Percentiles rank a stretch among this genome's conserved stretches.
Conservation (phyloP, 2,797 vertebrate species). For the Peromyscus aztecus region DNA sequence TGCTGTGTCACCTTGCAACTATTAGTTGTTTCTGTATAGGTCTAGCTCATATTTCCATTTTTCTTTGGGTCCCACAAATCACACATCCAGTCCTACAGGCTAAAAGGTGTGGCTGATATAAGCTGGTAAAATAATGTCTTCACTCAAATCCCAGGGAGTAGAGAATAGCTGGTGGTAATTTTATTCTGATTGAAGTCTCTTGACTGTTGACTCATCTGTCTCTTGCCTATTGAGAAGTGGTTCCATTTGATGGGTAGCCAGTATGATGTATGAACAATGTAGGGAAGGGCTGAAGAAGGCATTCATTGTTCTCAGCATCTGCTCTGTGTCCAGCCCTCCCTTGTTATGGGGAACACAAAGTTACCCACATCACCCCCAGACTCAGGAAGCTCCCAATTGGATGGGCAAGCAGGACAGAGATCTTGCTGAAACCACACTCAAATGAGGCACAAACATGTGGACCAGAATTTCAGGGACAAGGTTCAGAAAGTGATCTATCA, state of each 20-base stretch:
- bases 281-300: neutral
- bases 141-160: neutral
- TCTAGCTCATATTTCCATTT: neutral
- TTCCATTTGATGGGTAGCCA: neutral
- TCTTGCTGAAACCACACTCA: slow-evolving; percentile 1
- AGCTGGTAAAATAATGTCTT: neutral
- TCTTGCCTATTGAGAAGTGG: neutral
- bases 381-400: neutral
- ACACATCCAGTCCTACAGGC: neutral
- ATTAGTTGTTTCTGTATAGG: neutral
- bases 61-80: neutral
- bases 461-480: neutral
- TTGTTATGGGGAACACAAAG: neutral
- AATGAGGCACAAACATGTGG: neutral
- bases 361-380: neutral
- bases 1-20: neutral
- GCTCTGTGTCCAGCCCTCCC: neutral
- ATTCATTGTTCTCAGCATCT: neutral
- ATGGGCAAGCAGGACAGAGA: neutral
- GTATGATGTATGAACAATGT: neutral
- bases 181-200: slow-evolving; percentile 22
- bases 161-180: neutral
- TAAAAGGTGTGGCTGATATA: neutral
- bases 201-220: neutral
- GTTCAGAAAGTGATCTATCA: slow-evolving; percentile 29